Percentiles rank a stretch among this genome's conserved stretches.
Evolutionary conservation across 2,888 invertebrate species (phyloP).

Genomic region (Merodon equestris): DNA sequence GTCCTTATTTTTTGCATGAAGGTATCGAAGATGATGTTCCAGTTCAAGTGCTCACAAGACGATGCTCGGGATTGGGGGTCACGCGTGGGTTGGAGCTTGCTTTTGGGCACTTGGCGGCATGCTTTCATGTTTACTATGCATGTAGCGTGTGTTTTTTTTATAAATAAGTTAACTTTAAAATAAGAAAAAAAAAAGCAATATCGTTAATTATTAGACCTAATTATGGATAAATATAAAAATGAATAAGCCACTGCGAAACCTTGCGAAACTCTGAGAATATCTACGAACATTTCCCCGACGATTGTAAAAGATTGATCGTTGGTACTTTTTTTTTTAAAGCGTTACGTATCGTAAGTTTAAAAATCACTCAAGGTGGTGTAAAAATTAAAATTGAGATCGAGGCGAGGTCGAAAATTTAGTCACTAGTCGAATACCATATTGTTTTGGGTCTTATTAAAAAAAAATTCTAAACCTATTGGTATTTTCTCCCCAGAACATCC

Average conservation of each 20-base stretch:
- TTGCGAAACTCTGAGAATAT: constrained; percentile 59
- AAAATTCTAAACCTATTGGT: too few species aligned
- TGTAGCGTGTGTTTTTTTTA: constrained; percentile 42
- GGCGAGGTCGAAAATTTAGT: too few species aligned
- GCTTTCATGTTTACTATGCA: constrained; percentile 52
- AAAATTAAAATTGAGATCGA: too few species aligned
- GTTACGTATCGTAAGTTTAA: background rate
- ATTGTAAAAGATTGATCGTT: too few species aligned
- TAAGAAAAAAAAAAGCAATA: background rate
- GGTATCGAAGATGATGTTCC: constrained; percentile 5
- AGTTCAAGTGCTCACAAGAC: constrained; percentile 26
- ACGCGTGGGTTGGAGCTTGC: background rate
- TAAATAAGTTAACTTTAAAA: constrained; percentile 9
- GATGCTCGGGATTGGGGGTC: background rate
- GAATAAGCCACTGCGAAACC: background rate
- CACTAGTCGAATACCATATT: too few species aligned
- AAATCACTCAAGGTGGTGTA: too few species aligned
- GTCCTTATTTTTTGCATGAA: constrained; percentile 54
- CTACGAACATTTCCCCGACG: too few species aligned
- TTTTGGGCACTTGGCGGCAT: constrained; percentile 49
- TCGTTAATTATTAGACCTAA: background rate
- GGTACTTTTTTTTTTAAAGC: background rate
- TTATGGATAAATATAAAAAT: constrained; percentile 7
- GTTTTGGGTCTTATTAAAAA: too few species aligned
- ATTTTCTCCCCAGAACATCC: too few species aligned